A percentile compares a stretch with the other conserved stretches of the same genome.
phyloP scores from a whole-genome alignment of 2,797 vertebrate genomes.

The Malacoctenus gilli region DNA sequence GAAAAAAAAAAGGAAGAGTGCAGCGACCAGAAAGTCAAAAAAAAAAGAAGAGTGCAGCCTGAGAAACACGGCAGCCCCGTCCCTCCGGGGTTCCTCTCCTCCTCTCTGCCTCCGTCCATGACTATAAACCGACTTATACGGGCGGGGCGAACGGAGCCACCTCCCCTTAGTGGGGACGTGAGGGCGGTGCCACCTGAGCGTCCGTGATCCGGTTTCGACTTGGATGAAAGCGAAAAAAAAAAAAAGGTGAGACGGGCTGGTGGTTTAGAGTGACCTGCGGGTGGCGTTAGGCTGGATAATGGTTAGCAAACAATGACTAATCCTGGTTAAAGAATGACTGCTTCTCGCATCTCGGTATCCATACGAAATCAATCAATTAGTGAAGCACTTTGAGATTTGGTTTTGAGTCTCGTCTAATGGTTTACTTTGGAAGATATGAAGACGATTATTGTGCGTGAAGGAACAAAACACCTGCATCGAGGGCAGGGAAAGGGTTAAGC shows the following conservation, averaged over 20 bases:
- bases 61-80: slow-evolving; percentile 60
- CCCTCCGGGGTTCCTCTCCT: slow-evolving; percentile 59
- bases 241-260: slow-evolving; percentile 41
- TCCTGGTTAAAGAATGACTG: background rate
- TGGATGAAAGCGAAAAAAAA: slow-evolving; percentile 1
- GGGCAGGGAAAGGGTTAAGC: slow-evolving; percentile 14
- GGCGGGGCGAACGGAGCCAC: background rate
- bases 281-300: slow-evolving; percentile 45
- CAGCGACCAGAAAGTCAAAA: slow-evolving; percentile 36
- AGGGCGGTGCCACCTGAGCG: background rate
- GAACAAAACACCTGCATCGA: background rate
- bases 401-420: no score
- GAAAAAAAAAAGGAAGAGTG: slow-evolving; percentile 43
- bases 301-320: slow-evolving; percentile 24
- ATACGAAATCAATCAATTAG: background rate
- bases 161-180: background rate
- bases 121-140: background rate
- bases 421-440: no score
- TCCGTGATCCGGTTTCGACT: background rate
- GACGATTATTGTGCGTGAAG: background rate
- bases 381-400: background rate
- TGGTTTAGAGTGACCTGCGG: slow-evolving; percentile 15
- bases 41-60: slow-evolving; percentile 45
- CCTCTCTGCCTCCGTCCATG: slow-evolving; percentile 36
- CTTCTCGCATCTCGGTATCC: background rate